Evolutionary conservation across 1,140 invertebrate genomes (phyloP).

Genomic region (Nymphalis io): DNA sequence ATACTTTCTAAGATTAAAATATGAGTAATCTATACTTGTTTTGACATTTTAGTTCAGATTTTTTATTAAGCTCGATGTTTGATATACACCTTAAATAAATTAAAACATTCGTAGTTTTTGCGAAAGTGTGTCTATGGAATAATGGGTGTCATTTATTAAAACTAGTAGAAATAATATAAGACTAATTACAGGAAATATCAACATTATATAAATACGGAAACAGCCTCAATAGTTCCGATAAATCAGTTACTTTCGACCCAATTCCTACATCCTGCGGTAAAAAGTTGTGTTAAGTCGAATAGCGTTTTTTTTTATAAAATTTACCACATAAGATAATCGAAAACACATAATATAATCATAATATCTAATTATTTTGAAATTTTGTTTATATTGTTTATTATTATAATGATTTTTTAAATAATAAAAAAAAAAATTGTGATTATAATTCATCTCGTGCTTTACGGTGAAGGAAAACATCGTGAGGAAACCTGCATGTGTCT

Average conservation of each 20-base stretch:
- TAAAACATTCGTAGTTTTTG: neutral
- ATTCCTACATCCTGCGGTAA: constrained; percentile 5
- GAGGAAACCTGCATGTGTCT: too few species aligned
- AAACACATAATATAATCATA: too few species aligned
- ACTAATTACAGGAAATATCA: constrained; percentile 5
- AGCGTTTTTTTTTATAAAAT: too few species aligned
- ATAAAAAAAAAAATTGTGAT: too few species aligned
- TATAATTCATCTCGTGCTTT: too few species aligned
- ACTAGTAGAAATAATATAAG: neutral
- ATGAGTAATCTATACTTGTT: neutral
- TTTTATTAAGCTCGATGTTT: too few species aligned
- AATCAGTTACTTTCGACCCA: neutral
- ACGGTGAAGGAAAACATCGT: too few species aligned
- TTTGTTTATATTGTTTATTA: too few species aligned
- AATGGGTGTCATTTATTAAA: neutral
- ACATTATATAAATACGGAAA: constrained; percentile 11
- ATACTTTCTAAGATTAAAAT: constrained; percentile 14
- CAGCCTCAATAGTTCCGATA: constrained; percentile 12
- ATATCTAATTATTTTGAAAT: too few species aligned
- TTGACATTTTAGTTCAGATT: neutral
- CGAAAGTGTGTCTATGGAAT: neutral
- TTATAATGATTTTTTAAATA: too few species aligned
- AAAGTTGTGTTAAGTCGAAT: neutral
- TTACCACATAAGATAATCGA: too few species aligned
- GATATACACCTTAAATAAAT: neutral